phyloP scores from a whole-genome alignment of 2,113 vertebrate genomes.

The Motacilla alba region DNA sequence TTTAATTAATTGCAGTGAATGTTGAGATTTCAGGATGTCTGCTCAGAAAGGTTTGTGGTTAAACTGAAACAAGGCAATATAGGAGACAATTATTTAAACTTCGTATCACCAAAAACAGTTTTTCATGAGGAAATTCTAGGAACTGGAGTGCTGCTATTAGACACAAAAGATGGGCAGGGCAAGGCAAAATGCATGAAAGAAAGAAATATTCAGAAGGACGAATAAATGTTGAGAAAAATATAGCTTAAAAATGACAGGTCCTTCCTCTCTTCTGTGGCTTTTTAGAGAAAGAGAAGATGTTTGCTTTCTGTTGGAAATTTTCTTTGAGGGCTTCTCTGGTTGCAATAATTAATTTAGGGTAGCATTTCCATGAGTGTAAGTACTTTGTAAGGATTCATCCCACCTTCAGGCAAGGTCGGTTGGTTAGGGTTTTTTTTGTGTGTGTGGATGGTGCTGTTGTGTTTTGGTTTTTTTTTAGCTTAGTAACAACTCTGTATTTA shows the following conservation, averaged over 20 bases:
- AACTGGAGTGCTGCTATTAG: background rate
- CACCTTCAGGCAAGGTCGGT: background rate
- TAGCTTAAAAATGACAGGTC: background rate
- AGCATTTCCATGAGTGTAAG: background rate
- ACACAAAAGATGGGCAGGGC: background rate
- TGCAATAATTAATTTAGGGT: background rate
- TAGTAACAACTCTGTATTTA: background rate
- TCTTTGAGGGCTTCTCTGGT: background rate
- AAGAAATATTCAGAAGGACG: background rate
- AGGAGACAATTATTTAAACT: background rate
- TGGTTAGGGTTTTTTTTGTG: background rate
- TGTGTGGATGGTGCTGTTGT: background rate
- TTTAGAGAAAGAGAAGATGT: background rate
- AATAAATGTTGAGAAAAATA: background rate
- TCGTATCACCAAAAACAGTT: rapidly evolving
- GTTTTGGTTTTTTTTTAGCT: background rate
- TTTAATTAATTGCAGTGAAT: background rate
- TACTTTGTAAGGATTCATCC: background rate
- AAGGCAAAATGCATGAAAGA: background rate
- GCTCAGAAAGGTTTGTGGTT: background rate
- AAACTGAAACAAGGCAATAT: background rate
- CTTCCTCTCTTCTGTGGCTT: background rate
- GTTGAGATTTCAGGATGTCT: background rate
- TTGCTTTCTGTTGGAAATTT: background rate
- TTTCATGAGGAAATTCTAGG: background rate